Evolutionary conservation across 2,113 vertebrate species (phyloP), one percentile per base, ranked within the genome.

Genomic region (Xenus cinereus): DNA sequence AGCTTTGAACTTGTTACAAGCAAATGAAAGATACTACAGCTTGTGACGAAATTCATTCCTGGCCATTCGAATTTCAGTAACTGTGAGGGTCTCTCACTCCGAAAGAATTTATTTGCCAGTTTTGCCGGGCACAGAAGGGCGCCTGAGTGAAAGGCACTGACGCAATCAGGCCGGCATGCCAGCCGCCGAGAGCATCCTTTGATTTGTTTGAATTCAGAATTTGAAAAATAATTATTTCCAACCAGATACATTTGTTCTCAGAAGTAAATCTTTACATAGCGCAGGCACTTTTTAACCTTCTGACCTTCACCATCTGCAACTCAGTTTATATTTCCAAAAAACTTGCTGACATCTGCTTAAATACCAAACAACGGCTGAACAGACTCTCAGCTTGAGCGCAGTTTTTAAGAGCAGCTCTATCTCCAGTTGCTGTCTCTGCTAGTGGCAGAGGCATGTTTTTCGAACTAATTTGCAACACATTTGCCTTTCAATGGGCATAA

Each of bases 231-330:
- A 66, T 79, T 60, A 32, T 75, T 93, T 84, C 51, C 83, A 81
- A 90, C 48, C 39, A 78, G 89, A 64, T 57, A 43, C n/a, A 37
- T 91, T 66, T 79, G 56, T 46, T 94, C 39, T 72, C 56, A 67
- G 81, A 95, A 93, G 76, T 79, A 89, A 89, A 93, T 83, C 60
- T 94, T 92, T 54, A 93, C 57, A 72, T 15, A 87, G 51, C 12
- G 3, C 43, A 87, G 83, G 43, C 24, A 4, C 72, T 93, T 94
- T 90, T 86, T 87, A 82, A 84, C 73, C 86, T 89, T 43, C 64
- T 78, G 73, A 84, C 86, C 80, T 77, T 90, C 64, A 78, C 69
- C 60, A 87, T 88, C 95, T 94, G 83, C 76, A 81, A 48, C 43
- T 72, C 64, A 24, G 80, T 87, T 94, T 92, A n/a, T 67, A 79